Base-by-base conservation (phyloP, 1,140 invertebrate genomes). In the Zaprionus taronus region DNA sequence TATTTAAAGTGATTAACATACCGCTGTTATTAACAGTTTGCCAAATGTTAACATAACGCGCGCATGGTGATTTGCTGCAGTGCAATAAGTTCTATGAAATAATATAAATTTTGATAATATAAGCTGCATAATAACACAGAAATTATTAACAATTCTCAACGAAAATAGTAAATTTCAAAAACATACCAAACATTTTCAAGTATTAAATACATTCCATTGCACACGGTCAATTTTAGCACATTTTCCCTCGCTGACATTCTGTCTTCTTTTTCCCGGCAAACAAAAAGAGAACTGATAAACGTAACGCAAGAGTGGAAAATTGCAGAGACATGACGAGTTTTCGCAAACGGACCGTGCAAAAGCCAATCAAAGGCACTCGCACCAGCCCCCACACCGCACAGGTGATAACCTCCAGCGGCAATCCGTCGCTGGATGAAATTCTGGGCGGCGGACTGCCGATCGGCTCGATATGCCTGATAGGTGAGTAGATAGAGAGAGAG, bases 361-460 rank as follows among this genome's bases (percentile, higher is more conserved):
- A 93, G 14, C 79, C 72, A 28, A 94, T 96, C 79, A 93, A 93
- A 24, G 96, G 96, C 63, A 95, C 96, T 22, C 95, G 94, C 80
- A 94, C 94, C 9, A 96, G 95, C 34, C 85, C 95, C 58, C 94
- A 95, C 84, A 96, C 96, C 91, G 94, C 95, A 31, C 96, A 96
- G 83, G 92, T 96, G 57, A 93, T 96, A 26, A 93, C 96, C 24
- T 96, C 96, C 7, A 95, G 95, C 49, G 96, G 96, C 24, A 95
- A 96, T 79, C 95, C 95, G 34, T 96, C 95, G n/a, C 80, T 96
- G 41, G 96, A 96, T 93, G 92, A 94, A 76, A 92, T 96, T 72
- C 93, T 96, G 80, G 96, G 96, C 68, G 95, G 95, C 65, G 95
- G 95, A 28, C 81, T 95, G 69, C 94, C 95, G 41, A 93, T 95